Conservation (phyloP, 1,140 invertebrate species). For the Megalonaias nervosa region DNA sequence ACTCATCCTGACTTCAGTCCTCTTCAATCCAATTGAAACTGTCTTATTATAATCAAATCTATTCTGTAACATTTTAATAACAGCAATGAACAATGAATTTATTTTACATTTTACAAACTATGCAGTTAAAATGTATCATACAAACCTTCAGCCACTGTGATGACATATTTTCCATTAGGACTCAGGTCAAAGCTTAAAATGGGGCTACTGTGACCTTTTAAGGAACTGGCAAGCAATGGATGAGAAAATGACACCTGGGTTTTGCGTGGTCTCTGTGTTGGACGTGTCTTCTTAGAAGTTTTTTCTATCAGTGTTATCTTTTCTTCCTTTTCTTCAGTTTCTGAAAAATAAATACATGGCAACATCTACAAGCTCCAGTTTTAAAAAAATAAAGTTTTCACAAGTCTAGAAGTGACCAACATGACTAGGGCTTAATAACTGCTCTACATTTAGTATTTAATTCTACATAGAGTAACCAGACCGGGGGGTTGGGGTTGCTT, state of each 20-base stretch:
- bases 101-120: too few species aligned
- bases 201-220: slow-evolving; percentile 85
- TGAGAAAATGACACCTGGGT: slow-evolving; percentile 74
- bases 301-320: slow-evolving; percentile 34
- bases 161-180: slow-evolving; percentile 86
- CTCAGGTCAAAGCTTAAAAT: slow-evolving; percentile 86
- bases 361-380: slow-evolving; percentile 33
- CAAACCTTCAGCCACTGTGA: slow-evolving; percentile 85
- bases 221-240: slow-evolving; percentile 82
- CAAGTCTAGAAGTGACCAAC: not conserved
- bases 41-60: too few species aligned
- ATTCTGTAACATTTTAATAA: too few species aligned
- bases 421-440: not conserved
- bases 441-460: too few species aligned
- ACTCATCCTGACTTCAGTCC: too few species aligned
- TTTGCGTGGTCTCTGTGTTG: slow-evolving; percentile 20
- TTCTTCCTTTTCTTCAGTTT: slow-evolving; percentile 21
- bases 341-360: not conserved
- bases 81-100: too few species aligned
- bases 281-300: slow-evolving; percentile 11
- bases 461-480: too few species aligned
- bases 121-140: too few species aligned
- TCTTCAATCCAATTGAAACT: too few species aligned
- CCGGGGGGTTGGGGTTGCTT: too few species aligned
- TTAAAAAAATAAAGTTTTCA: slow-evolving; percentile 1